These are phyloP conservation scores for Stenurella melanura DNA, from an alignment of 2,888 invertebrate genomes.

Conservation along the genomic window DNA sequence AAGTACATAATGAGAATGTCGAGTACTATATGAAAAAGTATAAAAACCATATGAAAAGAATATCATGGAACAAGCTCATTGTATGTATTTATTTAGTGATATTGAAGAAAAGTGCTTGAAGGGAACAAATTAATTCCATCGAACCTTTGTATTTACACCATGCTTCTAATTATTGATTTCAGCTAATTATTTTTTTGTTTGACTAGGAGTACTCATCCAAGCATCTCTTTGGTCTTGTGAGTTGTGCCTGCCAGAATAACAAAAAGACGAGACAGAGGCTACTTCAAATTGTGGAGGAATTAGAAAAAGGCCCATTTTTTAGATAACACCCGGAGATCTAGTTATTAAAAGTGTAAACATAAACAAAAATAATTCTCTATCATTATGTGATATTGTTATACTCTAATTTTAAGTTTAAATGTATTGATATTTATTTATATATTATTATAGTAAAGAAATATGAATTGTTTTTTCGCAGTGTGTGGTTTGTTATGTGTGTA, in stretches of 20 bases:
- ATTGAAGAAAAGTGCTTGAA: background rate
- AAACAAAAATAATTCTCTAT: constrained; percentile 40
- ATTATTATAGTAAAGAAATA: background rate
- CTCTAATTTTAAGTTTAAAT: constrained; percentile 16
- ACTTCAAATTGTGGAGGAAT: constrained; percentile 81
- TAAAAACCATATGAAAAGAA: too few relatives aligned
- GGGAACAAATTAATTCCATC: background rate
- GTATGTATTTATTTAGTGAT: too few relatives aligned
- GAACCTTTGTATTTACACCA: too few relatives aligned
- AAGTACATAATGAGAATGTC: too few relatives aligned
- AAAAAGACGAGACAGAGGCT: constrained; percentile 90
- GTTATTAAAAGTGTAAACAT: constrained; percentile 9
- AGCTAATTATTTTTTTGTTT: constrained; percentile 29
- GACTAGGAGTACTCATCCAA: constrained; percentile 89
- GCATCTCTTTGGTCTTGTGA: constrained; percentile 89
- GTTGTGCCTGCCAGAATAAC: constrained; percentile 90
- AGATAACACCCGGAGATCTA: constrained; percentile 56
- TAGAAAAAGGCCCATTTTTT: constrained; percentile 63
- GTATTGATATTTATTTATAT: constrained; percentile 21
- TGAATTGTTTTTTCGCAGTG: background rate
- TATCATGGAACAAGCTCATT: too few relatives aligned
- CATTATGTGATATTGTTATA: constrained; percentile 55
- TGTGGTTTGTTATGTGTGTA: background rate
- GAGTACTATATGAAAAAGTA: too few relatives aligned
- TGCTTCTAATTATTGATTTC: background rate